Percentiles rank a stretch among this genome's conserved stretches.
phyloP scores from a whole-genome alignment of 2,797 vertebrate species.

The Tarsius wallacei region DNA sequence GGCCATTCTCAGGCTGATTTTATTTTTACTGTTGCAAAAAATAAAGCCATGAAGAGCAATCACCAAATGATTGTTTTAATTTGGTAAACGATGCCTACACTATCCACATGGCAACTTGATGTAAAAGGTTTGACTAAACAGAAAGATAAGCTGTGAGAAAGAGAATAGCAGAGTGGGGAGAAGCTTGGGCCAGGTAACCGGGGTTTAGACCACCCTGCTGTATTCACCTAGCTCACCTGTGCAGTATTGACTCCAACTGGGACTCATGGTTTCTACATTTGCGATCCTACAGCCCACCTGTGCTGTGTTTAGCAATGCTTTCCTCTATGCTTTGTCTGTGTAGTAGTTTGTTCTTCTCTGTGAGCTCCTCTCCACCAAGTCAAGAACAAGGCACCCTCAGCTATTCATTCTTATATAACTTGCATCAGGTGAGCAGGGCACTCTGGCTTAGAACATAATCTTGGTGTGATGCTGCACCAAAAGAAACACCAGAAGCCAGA shows the following conservation, averaged over 20 bases:
- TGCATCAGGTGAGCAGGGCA: rapidly evolving
- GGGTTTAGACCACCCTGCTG: background rate
- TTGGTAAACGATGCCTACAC: too few species aligned
- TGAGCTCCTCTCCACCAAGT: background rate
- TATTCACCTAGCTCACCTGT: background rate
- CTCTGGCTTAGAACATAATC: background rate
- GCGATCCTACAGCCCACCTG: background rate
- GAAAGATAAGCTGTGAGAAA: background rate
- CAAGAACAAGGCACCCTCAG: rapidly evolving
- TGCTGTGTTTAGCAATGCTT: background rate
- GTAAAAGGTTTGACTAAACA: background rate
- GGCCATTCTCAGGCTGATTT: background rate
- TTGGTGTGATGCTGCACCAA: rapidly evolving
- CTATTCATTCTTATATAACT: rapidly evolving
- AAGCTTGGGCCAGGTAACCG: background rate
- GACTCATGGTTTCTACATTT: too few species aligned
- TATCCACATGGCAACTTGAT: too few species aligned
- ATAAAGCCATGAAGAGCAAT: background rate
- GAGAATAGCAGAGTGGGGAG: too few species aligned
- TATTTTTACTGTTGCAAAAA: background rate
- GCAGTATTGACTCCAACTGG: background rate
- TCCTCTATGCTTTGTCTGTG: background rate
- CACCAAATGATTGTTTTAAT: background rate
- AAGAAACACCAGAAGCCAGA: background rate
- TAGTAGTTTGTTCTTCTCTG: background rate